Conservation (phyloP, 2,113 vertebrate species). For the Ictalurus punctatus region DNA sequence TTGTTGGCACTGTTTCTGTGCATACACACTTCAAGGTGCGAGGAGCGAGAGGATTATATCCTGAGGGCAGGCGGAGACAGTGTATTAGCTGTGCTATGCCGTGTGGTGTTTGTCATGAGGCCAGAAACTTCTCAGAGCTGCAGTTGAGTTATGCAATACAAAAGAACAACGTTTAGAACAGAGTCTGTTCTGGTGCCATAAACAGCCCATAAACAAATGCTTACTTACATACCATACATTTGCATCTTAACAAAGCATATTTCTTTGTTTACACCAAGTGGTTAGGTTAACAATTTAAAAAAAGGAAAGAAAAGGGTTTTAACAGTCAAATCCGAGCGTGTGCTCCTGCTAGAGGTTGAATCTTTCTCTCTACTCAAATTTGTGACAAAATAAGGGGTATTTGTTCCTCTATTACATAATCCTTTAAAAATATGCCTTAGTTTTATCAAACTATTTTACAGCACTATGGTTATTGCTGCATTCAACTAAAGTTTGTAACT, state of each 20-base stretch:
- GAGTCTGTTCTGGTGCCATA: conserved; percentile 19
- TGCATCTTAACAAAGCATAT: not conserved
- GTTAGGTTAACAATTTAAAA: too few species aligned
- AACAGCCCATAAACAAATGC: not conserved
- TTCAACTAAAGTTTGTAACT: not conserved
- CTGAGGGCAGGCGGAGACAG: not conserved
- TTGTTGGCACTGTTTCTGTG: not conserved
- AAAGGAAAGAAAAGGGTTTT: too few species aligned
- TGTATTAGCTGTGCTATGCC: conserved; percentile 24
- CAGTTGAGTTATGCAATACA: conserved; percentile 67
- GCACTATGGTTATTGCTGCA: not conserved
- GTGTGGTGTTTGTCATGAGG: conserved; percentile 53
- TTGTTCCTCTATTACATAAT: too few species aligned
- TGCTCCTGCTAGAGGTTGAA: not conserved
- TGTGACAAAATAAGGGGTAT: not conserved
- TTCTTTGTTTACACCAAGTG: not conserved
- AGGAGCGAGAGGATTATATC: conserved; percentile 48
- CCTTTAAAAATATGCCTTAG: too few species aligned
- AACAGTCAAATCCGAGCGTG: not conserved
- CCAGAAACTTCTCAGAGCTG: conserved; percentile 59
- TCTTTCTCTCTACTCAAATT: not conserved
- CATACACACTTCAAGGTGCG: conserved; percentile 39
- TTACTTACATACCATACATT: not conserved
- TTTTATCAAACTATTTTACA: too few species aligned
- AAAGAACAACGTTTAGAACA: conserved; percentile 25